Base-by-base conservation (phyloP, 2,113 vertebrate genomes). In the Cavia porcellus region DNA sequence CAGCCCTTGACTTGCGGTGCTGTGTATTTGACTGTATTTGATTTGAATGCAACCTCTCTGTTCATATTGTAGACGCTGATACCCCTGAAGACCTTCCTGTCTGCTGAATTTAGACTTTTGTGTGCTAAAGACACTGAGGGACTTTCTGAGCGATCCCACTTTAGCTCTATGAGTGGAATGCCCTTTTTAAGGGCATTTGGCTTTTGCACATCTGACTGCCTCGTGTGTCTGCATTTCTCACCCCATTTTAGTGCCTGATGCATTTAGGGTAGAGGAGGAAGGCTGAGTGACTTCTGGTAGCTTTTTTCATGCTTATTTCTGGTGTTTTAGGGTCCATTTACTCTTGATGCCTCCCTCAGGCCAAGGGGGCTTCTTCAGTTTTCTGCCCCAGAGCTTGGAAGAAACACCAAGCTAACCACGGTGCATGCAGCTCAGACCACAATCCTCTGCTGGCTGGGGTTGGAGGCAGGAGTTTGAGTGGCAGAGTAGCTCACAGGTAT, bases 371-470 rank as follows among this genome's bases (percentile, higher is more conserved):
- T 86, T 86, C 55, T 64, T 81, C 19, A 30, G 80, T 45, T 82
- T 89, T 88, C 82, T 72, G 66, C 92, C 35, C 85, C 59, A 70
- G 75, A 86, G 47, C 57, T 97, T 50, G 61, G 28, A 75, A 92
- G 82, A 86, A 50, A 86, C 17, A 47, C 4, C 12, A 57, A 45
- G 85, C 64, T 89, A 42, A 57, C 30, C 38, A 57, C 64, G 86
- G 90, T 47, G 32, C 10, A 7, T 20, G 61, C 28, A 7, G 42
- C 59, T 94, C 38, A 62, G 47, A 47, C 5, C 17, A 62, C 89
- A 90, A 50, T 45, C n/a, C 24, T 84, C 38, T 81, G 50, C 57
- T 61, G 7, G 62, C 50, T 84, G 42, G 85, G 55, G 28, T 86
- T 52, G 52, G 79, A 74, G 3, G 35, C 32, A 3, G 59, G 79